Conservation (phyloP, 1,140 invertebrate species). For the Nasonia vitripennis region DNA sequence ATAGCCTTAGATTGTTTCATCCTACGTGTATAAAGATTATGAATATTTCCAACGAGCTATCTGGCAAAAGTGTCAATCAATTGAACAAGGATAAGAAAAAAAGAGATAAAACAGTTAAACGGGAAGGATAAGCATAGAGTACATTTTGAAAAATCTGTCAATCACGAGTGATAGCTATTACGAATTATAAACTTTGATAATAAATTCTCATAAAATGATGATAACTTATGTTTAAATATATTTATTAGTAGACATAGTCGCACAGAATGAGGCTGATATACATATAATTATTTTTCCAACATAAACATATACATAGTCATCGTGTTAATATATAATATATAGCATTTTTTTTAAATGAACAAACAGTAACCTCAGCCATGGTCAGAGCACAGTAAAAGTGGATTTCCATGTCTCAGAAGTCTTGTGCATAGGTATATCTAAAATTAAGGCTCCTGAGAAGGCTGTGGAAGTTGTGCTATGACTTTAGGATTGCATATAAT, state of each 20-base stretch:
- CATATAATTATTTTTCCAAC: slow-evolving; percentile 44
- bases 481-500: slow-evolving; percentile 27
- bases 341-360: slow-evolving; percentile 39
- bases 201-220: neutral
- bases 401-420: slow-evolving; percentile 43
- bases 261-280: slow-evolving; percentile 38
- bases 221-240: slow-evolving; percentile 49
- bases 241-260: slow-evolving; percentile 46
- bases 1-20: slow-evolving; percentile 13
- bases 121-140: neutral
- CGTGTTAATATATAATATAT: slow-evolving; percentile 38
- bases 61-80: neutral
- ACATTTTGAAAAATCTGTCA: neutral
- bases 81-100: neutral
- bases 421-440: slow-evolving; percentile 6
- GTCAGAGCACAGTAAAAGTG: slow-evolving; percentile 29
- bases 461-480: slow-evolving; percentile 37
- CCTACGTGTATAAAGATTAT: slow-evolving; percentile 37
- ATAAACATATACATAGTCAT: slow-evolving; percentile 45
- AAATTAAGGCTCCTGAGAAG: slow-evolving; percentile 33
- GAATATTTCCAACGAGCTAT: slow-evolving; percentile 21
- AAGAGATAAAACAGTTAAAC: neutral
- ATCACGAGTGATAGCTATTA: neutral
- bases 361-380: slow-evolving; percentile 31
- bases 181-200: neutral